Evolutionary conservation across 2,797 vertebrate species (phyloP), one percentile per base, ranked within the genome.

Genomic region (Myotis planiceps): DNA sequence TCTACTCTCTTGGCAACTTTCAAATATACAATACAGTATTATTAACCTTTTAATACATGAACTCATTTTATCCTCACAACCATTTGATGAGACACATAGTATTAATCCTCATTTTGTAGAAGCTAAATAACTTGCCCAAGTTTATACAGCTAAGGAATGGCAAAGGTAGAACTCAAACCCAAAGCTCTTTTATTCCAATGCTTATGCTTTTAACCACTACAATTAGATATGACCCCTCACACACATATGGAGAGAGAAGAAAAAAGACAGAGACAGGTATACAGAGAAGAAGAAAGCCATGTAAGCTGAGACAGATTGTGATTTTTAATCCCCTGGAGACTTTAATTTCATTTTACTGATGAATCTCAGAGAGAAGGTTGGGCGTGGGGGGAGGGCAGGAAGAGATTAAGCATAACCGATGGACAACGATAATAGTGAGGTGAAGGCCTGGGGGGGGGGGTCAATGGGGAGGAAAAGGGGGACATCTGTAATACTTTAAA

Each of bases 41-140:
- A 58, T 74, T 60, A 63, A 74, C 9, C 85, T 75, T 85, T 87
- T 32, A 83, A 75, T n/a, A 85, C 5, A 39, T 27, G 23, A 92
- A 74, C 23, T 88, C 37, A 60, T 94, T 90, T 74, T 81, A 68
- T 75, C 71, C 69, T 94, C 49, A 94, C 47, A 45, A 80, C 25
- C 85, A 93, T 47, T 37, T 84, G 78, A 75, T 76, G 6, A 74
- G 39, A 53, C 69, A 82, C 34, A 21, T 3, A 27, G 66, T 29
- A 82, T 39, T 68, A 88, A 79, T 51, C n/a, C 12, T 32, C 76
- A 69, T 65, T 95, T 85, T 75, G 69, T 18, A 83, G n/a, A 89
- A 34, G 60, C 13, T 80, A 75, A 88, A 60, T 69, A 83, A 69
- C 66, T 82, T 76, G 42, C 23, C 66, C 32, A 69, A 86, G 39